Evolutionary conservation across 1,140 invertebrate species (phyloP), one percentile per base, ranked within the genome.

Genomic region (Dreissena rostriformis): DNA sequence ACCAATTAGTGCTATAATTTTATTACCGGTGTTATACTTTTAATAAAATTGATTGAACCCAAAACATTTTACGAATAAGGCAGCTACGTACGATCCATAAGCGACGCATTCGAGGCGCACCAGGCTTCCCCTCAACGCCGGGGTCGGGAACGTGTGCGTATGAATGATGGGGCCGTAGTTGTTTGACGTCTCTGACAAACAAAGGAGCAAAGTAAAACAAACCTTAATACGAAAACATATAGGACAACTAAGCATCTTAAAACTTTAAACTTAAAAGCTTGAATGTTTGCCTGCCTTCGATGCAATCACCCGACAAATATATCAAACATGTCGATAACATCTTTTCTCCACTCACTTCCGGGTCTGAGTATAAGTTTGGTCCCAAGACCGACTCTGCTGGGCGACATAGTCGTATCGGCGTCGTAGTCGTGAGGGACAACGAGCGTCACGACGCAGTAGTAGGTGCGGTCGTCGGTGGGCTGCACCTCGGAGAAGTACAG

Each of bases 71-170:
- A 39, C 39, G 39, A 39, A 39, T 39, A 39, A 39, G 39, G 39
- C 39, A 39, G 39, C 39, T 61, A 83, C 82, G 63, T 72, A 84
- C 82, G 82, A 77, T 0, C 97, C 98, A 95, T 98, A 98, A 26
- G 97, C 97, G 82, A 98, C 95, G 94, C 98, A 99, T 94, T 99
- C 98, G 57, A 99, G 93, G 85, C 97, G 94, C 22, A 98, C 97
- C 93, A 98, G 96, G 89, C 97, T 95, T 0, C 97, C 97, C 55
- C 97, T 97, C 85, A 97, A 94, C 8, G 98, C 97, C 28, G 97
- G 96, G 94, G 98, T 97, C 0, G 98, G 98, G 88, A 98, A 98
- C 10, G 96, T 96, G 90, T 97, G 97, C 91, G 97, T 98, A 17
- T 97, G 96, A 91, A 98, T 86, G 4, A 78, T 80, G 28, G 86